phyloP scores from a whole-genome alignment of 2,888 invertebrate genomes.

The Spicauda simplicius region DNA sequence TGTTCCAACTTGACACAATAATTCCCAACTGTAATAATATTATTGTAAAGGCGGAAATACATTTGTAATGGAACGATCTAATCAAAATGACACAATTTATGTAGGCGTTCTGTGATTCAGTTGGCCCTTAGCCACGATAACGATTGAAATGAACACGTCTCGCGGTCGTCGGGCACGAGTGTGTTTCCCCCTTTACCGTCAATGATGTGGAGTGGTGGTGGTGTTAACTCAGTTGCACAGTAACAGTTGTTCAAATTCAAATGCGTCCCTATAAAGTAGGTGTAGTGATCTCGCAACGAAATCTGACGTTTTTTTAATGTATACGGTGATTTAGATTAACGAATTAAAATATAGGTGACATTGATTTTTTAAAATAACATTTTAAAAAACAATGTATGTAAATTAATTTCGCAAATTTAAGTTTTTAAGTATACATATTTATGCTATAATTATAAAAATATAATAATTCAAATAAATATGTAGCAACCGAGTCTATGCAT shows the following conservation, averaged over 20 bases:
- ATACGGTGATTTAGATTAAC: not conserved
- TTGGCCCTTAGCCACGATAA: not conserved
- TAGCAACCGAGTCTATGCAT: no score
- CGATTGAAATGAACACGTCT: not conserved
- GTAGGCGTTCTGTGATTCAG: not conserved
- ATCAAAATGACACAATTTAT: not conserved
- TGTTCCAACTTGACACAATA: no score
- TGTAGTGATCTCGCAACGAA: not conserved
- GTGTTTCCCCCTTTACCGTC: slow-evolving; percentile 17
- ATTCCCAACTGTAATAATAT: no score
- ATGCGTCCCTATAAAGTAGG: slow-evolving; percentile 45
- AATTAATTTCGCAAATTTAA: no score
- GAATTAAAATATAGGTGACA: not conserved
- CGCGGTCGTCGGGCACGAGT: not conserved
- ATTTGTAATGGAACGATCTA: not conserved
- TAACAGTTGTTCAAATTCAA: slow-evolving; percentile 37
- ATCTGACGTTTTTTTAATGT: not conserved
- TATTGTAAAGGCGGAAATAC: not conserved
- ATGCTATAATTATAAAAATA: no score
- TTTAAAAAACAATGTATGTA: no score
- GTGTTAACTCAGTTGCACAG: slow-evolving; percentile 42
- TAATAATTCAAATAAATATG: no score
- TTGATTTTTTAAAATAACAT: not conserved
- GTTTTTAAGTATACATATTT: no score
- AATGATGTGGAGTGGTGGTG: slow-evolving; percentile 50